phyloP scores from a whole-genome alignment of 2,797 vertebrate species.

The Lepus oiostolus region DNA sequence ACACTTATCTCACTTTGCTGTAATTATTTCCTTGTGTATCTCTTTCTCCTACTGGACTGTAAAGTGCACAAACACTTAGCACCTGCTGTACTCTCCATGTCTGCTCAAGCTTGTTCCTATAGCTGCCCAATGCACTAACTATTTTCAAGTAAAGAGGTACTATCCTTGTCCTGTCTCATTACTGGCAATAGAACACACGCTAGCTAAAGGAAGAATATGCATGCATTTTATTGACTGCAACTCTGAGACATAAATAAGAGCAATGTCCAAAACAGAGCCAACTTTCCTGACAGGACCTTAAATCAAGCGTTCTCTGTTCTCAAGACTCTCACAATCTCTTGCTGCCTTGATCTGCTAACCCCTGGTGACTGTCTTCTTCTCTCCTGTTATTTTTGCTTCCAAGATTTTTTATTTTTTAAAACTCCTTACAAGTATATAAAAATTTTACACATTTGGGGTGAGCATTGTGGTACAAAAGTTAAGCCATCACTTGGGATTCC shows the following conservation, averaged over 20 bases:
- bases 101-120: background rate
- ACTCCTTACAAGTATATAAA: too few relatives aligned
- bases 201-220: slow-evolving; percentile 23
- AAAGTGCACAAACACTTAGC: background rate
- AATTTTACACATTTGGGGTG: too few relatives aligned
- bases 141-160: slow-evolving; percentile 12
- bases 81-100: background rate
- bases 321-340: slow-evolving; percentile 50
- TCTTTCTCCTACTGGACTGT: background rate
- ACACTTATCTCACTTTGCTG: background rate
- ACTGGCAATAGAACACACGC: slow-evolving; percentile 5
- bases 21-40: background rate
- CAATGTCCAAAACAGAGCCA: slow-evolving; percentile 54
- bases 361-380: slow-evolving; percentile 54
- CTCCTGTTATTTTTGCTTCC: slow-evolving; percentile 57
- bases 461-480: too few relatives aligned
- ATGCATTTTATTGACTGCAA: slow-evolving; percentile 63
- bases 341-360: slow-evolving; percentile 9
- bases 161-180: slow-evolving; percentile 22
- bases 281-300: slow-evolving; percentile 58
- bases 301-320: slow-evolving; percentile 64
- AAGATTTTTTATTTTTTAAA: too few relatives aligned
- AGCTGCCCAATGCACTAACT: slow-evolving; percentile 38
- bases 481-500: too few relatives aligned
- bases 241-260: slow-evolving; percentile 33